Percentiles rank a stretch among this genome's conserved stretches.
These are phyloP conservation scores for Coendou prehensilis DNA, from an alignment of 2,797 vertebrate genomes.

Conservation along the genomic window DNA sequence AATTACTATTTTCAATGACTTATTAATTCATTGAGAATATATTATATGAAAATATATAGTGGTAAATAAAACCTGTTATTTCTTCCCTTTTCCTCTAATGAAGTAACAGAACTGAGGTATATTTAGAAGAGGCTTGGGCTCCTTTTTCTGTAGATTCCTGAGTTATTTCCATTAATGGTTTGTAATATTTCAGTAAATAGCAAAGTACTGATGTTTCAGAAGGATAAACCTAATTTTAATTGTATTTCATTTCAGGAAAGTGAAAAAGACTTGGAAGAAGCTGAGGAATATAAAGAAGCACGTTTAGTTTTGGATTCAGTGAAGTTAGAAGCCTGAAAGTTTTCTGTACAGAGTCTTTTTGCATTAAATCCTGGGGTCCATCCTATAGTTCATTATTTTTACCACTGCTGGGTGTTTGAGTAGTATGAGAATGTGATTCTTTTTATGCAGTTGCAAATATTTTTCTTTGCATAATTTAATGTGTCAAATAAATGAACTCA, in stretches of 20 bases:
- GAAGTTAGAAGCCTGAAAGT: conserved; percentile 94
- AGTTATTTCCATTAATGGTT: conserved; percentile 17
- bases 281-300: conserved; percentile 96
- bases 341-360: conserved; percentile 84
- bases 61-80: not conserved
- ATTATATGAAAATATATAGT: not conserved
- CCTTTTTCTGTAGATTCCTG: conserved; percentile 21
- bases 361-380: conserved; percentile 89
- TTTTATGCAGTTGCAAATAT: conserved; percentile 83
- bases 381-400: conserved; percentile 90
- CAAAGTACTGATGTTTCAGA: conserved; percentile 29
- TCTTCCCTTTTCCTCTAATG: not conserved
- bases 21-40: conserved; percentile 17
- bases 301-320: conserved; percentile 94
- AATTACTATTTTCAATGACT: conserved; percentile 16
- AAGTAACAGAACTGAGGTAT: not conserved
- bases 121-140: not conserved
- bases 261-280: conserved; percentile 95
- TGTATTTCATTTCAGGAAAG: conserved; percentile 92
- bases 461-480: conserved; percentile 84
- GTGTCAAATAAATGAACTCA: conserved; percentile 86
- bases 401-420: conserved; percentile 83
- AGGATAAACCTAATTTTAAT: conserved; percentile 53
- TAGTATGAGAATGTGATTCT: conserved; percentile 82
- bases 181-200: conserved; percentile 57